Percentiles rank a stretch among this genome's conserved stretches.
Evolutionary conservation across 2,888 invertebrate species (phyloP).

Genomic region (Euclidia mi): DNA sequence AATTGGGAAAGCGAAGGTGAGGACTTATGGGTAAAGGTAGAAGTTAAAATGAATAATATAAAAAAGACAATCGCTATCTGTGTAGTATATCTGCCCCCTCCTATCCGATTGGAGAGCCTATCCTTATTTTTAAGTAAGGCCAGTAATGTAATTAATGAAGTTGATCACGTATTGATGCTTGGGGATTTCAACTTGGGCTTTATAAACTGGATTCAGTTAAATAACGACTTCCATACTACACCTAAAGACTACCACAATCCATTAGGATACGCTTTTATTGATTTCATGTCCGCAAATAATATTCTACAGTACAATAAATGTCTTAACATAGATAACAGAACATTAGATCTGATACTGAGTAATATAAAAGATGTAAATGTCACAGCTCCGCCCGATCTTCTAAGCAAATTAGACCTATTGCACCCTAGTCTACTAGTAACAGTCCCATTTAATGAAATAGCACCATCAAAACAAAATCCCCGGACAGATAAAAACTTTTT

Average conservation of each 20-base stretch:
- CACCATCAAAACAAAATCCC: background rate
- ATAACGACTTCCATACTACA: background rate
- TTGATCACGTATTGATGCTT: slow-evolving; percentile 9
- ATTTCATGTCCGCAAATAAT: too few relatives aligned
- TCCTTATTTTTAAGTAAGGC: slow-evolving; percentile 7
- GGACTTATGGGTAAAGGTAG: slow-evolving; percentile 20
- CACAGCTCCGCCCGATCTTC: too few relatives aligned
- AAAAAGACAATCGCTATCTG: too few relatives aligned
- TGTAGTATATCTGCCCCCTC: slow-evolving; percentile 19
- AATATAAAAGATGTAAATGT: too few relatives aligned
- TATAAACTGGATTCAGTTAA: slow-evolving; percentile 7
- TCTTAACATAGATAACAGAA: background rate
- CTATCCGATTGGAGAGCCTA: slow-evolving; percentile 6
- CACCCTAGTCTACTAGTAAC: background rate
- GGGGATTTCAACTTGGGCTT: slow-evolving; percentile 23
- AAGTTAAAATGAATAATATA: slow-evolving; percentile 5
- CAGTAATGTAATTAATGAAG: slow-evolving; percentile 3
- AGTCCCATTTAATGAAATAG: background rate
- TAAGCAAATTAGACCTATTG: background rate
- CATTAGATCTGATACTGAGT: too few relatives aligned
- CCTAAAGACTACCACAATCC: background rate
- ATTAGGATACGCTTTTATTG: background rate
- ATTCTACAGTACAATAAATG: background rate
- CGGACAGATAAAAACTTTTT: background rate
- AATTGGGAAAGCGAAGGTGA: slow-evolving; percentile 16